Evolutionary conservation across 2,797 vertebrate genomes (phyloP).

Genomic region (Hemitrygon akajei): DNA sequence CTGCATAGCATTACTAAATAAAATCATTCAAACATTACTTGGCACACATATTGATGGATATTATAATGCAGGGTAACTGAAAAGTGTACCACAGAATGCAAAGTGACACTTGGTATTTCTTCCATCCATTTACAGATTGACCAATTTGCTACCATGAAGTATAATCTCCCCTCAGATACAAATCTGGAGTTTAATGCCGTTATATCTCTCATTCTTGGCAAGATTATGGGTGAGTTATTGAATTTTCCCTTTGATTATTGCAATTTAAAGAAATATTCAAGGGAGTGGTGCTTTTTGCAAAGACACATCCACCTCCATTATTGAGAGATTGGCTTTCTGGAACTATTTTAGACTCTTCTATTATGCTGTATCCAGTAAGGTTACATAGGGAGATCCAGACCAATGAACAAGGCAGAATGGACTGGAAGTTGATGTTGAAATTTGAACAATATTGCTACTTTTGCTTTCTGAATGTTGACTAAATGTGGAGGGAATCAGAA

Average conservation of each 20-base stretch:
- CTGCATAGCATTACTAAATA: background rate
- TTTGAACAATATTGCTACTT: too few species aligned
- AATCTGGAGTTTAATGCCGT: slow-evolving; percentile 68
- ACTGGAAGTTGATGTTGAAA: too few species aligned
- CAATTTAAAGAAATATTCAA: background rate
- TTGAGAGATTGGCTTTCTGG: background rate
- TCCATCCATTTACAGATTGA: slow-evolving; percentile 67
- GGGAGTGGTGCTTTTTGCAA: background rate
- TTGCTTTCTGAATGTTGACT: too few species aligned
- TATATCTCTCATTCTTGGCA: slow-evolving; percentile 73
- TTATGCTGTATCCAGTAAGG: too few species aligned
- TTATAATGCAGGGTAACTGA: background rate
- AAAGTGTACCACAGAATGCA: slow-evolving; percentile 31
- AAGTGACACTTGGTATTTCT: background rate
- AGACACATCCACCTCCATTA: too few species aligned
- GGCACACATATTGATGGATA: background rate
- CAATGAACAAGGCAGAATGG: too few species aligned
- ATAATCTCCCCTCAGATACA: slow-evolving; percentile 69
- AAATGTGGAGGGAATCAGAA: too few species aligned
- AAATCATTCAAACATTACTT: background rate
- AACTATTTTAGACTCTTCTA: too few species aligned
- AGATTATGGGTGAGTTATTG: slow-evolving; percentile 68
- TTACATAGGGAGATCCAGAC: too few species aligned
- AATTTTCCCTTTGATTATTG: background rate
- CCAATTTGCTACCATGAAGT: slow-evolving; percentile 64